Evolutionary conservation across 1,140 invertebrate species (phyloP), one percentile per base, ranked within the genome.

Genomic region (Drosophila kanapiae): DNA sequence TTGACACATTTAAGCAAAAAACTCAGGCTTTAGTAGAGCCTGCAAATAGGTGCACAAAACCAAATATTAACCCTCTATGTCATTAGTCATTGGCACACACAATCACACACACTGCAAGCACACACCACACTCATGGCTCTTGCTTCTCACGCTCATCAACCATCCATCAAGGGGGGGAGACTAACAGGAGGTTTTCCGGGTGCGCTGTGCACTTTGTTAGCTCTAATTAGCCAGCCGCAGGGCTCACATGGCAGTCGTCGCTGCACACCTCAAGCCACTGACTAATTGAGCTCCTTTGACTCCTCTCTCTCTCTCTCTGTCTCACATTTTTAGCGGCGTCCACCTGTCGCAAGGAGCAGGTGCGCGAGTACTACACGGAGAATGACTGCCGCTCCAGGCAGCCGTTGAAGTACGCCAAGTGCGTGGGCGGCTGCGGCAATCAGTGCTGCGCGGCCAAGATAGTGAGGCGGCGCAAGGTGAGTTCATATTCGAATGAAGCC

Each of bases 391-490:
- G 97, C 69, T 98, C 97, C 62, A 94, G 97, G 77, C 97, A 97
- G 92, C 96, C 97, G 31, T 95, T 99, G 54, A 98, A 98, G 92
- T 96, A 97, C 91, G 97, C 97, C 48, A 96, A 96, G 91, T 99
- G 98, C 93, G 86, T 95, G 93, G 93, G 95, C 93, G 88, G 94
- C 43, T 95, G 95, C 80, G 94, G 94, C 43, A 91, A 93, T 80
- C 82, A 94, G 75, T 99, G 98, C 94, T 99, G 98, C 93, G 95
- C 96, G 61, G 96, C 97, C 23, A 95, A 97, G 85, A 97, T 97
- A 93, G 98, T 97, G 76, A 97, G 98, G 94, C 95, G 97, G 91
- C 95, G 98, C 93, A 98, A 98, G 95, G 97, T 99, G 93, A 84
- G 83, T 65, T 33, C 9, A 48, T 9, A 45, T 43, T 1, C 0